phyloP scores from a whole-genome alignment of 2,888 invertebrate species.

The Leptopterna dolabrata region DNA sequence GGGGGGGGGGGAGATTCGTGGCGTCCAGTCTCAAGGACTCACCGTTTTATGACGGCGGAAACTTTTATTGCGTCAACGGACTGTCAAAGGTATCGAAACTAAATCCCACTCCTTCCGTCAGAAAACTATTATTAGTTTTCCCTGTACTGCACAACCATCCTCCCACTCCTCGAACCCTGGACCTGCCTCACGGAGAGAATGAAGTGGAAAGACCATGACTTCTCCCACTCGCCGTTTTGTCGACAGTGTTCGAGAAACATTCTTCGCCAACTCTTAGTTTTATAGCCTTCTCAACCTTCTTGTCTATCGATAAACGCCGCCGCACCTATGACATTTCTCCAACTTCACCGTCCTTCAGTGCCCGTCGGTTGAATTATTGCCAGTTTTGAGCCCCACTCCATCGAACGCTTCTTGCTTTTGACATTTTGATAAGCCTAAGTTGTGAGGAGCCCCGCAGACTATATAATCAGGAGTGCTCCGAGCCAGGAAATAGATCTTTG shows the following conservation, averaged over 20 bases:
- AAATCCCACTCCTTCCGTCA: slow-evolving; percentile 21
- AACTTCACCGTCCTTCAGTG: not conserved
- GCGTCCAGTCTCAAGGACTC: slow-evolving; percentile 21
- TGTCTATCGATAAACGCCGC: not conserved
- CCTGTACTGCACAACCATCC: not conserved
- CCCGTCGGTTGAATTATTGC: not conserved
- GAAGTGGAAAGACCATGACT: not conserved
- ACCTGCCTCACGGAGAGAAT: slow-evolving; percentile 3
- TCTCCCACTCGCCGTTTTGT: not conserved
- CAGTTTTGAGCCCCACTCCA: too few relatives aligned
- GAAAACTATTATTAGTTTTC: slow-evolving; percentile 18
- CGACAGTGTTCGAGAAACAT: not conserved
- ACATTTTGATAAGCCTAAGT: too few relatives aligned
- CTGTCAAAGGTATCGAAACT: slow-evolving; percentile 10
- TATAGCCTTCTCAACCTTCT: not conserved
- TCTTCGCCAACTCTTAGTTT: not conserved
- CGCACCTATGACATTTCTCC: not conserved
- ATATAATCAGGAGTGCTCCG: too few relatives aligned
- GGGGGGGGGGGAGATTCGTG: not conserved
- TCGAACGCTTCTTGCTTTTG: too few relatives aligned
- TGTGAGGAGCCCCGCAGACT: too few relatives aligned
- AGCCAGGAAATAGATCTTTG: too few relatives aligned
- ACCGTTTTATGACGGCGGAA: slow-evolving; percentile 10
- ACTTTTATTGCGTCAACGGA: slow-evolving; percentile 3
- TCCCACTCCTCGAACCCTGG: not conserved